Conservation (phyloP, 2,888 invertebrate genomes). For the Eretmocerus hayati region DNA sequence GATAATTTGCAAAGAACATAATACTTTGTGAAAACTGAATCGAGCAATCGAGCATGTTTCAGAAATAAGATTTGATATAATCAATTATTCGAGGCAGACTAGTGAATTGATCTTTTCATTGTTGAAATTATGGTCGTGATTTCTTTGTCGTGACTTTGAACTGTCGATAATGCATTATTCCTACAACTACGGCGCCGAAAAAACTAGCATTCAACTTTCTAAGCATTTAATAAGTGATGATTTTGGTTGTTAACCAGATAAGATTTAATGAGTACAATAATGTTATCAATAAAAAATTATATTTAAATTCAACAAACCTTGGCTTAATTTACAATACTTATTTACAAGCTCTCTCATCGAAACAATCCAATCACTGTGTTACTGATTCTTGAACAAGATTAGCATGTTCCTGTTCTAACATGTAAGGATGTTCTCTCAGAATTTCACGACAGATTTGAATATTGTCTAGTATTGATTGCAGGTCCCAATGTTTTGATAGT, state of each 20-base stretch:
- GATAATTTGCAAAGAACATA: too few species aligned
- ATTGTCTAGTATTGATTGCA: slow-evolving; percentile 62
- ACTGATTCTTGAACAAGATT: slow-evolving; percentile 9
- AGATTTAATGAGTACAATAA: too few species aligned
- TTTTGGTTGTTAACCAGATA: too few species aligned
- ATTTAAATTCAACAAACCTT: neutral
- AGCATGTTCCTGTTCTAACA: slow-evolving; percentile 12
- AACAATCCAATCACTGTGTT: slow-evolving; percentile 1
- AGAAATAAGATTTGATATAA: too few species aligned
- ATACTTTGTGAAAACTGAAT: too few species aligned
- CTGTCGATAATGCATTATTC: slow-evolving; percentile 1
- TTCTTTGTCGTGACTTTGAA: slow-evolving; percentile 11
- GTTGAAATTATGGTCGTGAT: too few species aligned
- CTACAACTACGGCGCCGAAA: too few species aligned
- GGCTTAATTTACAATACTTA: neutral
- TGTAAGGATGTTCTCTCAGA: slow-evolving; percentile 41
- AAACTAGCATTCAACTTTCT: too few species aligned
- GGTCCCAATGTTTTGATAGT: slow-evolving; percentile 73
- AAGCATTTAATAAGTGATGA: too few species aligned
- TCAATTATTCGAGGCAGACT: too few species aligned
- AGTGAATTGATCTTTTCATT: too few species aligned
- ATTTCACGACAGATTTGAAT: slow-evolving; percentile 54
- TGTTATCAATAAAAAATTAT: slow-evolving; percentile 16
- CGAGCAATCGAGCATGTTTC: too few species aligned
- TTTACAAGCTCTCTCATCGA: neutral